A percentile compares a stretch with the other conserved stretches of the same genome.
Conservation (phyloP, 2,113 vertebrate genomes). For the Perca flavescens region DNA sequence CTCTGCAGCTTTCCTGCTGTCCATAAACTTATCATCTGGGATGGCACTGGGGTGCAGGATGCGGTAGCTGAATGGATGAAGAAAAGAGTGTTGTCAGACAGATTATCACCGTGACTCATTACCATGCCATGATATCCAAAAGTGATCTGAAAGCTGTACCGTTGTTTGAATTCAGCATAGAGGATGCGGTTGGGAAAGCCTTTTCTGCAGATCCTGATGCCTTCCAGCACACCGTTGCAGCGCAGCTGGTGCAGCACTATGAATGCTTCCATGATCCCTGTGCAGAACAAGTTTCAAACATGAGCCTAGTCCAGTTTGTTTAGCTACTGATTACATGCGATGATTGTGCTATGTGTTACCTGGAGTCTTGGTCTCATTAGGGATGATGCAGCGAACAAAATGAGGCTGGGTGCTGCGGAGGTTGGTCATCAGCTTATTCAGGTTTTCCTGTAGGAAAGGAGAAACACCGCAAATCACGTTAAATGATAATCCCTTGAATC, state of each 20-base stretch:
- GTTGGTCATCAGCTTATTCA: constrained; percentile 97
- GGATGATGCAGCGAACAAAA: constrained; percentile 96
- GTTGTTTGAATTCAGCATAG: constrained; percentile 88
- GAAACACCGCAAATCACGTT: constrained; percentile 4
- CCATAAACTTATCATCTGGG: constrained; percentile 94
- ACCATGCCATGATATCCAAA: background rate
- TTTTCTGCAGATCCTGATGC: constrained; percentile 90
- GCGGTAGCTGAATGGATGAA: constrained; percentile 86
- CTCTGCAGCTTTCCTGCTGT: constrained; percentile 92
- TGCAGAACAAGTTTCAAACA: background rate
- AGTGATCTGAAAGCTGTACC: constrained; percentile 68
- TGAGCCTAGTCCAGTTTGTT: background rate
- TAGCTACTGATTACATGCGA: too few species aligned
- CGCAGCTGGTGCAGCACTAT: constrained; percentile 89
- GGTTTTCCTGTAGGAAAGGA: constrained; percentile 89
- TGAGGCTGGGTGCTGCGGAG: constrained; percentile 94
- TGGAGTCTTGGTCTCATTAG: constrained; percentile 95
- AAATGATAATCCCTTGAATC: background rate
- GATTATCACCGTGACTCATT: background rate
- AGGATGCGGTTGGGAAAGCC: constrained; percentile 89
- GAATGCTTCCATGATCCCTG: constrained; percentile 88
- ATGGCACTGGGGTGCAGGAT: constrained; percentile 93
- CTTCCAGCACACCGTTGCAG: constrained; percentile 90
- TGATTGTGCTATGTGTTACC: constrained; percentile 67
- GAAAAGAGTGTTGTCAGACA: background rate